Evolutionary conservation across 1,140 invertebrate species (phyloP).

Genomic region (Euwallacea similis): DNA sequence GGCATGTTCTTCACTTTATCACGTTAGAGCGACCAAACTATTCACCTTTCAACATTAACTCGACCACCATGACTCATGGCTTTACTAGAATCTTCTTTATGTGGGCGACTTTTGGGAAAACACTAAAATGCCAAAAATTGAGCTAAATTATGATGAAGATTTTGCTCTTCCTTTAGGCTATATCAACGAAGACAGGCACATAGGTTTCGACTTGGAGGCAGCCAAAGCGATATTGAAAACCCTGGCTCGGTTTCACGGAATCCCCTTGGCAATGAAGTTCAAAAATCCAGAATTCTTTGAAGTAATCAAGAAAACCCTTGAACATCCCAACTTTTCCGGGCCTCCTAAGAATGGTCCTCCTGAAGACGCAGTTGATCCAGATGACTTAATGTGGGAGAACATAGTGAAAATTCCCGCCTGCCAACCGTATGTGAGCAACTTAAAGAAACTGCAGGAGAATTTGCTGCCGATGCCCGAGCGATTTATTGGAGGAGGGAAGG

Average conservation of each 20-base stretch:
- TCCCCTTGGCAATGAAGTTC: slow-evolving; percentile 59
- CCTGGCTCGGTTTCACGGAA: slow-evolving; percentile 61
- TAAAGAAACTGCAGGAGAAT: neutral
- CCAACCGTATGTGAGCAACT: neutral
- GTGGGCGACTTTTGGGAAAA: no score
- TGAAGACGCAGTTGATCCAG: neutral
- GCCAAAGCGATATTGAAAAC: slow-evolving; percentile 55
- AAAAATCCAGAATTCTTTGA: slow-evolving; percentile 57
- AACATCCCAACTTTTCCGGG: slow-evolving; percentile 44
- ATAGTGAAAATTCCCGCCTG: neutral
- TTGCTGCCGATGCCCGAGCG: neutral
- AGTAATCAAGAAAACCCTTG: slow-evolving; percentile 40
- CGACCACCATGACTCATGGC: no score
- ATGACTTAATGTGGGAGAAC: neutral
- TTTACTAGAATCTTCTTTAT: no score
- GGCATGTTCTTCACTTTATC: no score
- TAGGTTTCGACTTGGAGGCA: slow-evolving; percentile 57
- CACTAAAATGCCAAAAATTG: no score
- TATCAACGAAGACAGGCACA: slow-evolving; percentile 55
- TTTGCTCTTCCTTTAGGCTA: slow-evolving; percentile 48
- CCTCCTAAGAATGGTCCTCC: neutral
- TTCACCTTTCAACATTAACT: no score
- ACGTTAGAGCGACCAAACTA: no score
- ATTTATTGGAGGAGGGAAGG: slow-evolving; percentile 11
- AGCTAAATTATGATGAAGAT: no score